Base-by-base conservation (phyloP, 2,113 vertebrate genomes). In the Vimba vimba region DNA sequence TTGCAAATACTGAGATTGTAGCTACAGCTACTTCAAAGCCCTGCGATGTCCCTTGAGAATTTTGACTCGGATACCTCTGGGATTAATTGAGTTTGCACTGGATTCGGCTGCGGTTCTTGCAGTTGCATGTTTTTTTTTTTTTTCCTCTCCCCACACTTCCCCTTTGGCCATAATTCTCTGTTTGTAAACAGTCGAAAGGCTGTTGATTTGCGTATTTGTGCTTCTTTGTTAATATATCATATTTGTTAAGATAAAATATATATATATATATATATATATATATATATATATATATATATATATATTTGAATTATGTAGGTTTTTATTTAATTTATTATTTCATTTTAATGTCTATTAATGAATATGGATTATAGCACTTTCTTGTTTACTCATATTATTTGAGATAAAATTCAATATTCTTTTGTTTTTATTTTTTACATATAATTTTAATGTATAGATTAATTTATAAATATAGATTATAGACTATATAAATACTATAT, bases 81-180 rank as follows among this genome's bases (percentile, higher is more conserved):
- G 85, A 66, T 86, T 86, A 83, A 11, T 75, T 78, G 33, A 57
- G 64, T 79, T 60, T 57, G 55, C 17, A 25, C 36, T 83, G 50
- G 57, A 62, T 83, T 78, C 50, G 25, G 47, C 52, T 71, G 62
- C 17, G 75, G 9, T 47, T 50, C 5, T 57, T 71, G n/a, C 27
- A 69, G 43, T 78, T 85, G 66, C 36, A 33, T 47, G 39, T n/a
- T 30, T 30, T 73, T 52, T 50, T 62, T 17, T 69, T 73, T 52
- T 52, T 62, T 17, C 57, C 5, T 21, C 5, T 13, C 8, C 19
- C n/a, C 6, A 39, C 25, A 50, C 27, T 79, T 73, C 50, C 21
- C 12, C 19, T 71, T 73, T 59, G 55, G 19, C 27, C 59, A 74
- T 60, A 50, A 74, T 62, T 23, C 7, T 36, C 10, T 66, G 45